phyloP scores from a whole-genome alignment of 2,888 invertebrate species.

The Monochamus alternatus region DNA sequence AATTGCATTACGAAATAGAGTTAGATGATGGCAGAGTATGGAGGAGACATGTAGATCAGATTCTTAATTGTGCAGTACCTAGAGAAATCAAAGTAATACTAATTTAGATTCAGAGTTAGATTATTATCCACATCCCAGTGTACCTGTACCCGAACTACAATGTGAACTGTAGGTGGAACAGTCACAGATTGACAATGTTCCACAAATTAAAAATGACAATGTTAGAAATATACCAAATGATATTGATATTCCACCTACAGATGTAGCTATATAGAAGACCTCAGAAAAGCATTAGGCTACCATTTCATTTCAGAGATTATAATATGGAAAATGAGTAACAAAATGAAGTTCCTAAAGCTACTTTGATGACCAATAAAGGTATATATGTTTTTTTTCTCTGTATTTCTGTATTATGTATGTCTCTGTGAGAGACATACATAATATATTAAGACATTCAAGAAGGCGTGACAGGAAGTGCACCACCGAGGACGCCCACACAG shows the following conservation, averaged over 20 bases:
- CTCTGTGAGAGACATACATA: too few relatives aligned
- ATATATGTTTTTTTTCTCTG: not conserved
- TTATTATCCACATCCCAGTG: not conserved
- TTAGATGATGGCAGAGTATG: not conserved
- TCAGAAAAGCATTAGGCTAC: not conserved
- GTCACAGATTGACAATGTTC: not conserved
- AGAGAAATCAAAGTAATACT: not conserved
- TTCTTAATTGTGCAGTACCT: not conserved
- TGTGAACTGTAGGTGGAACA: not conserved
- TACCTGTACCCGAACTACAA: not conserved
- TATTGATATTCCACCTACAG: not conserved
- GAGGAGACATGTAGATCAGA: not conserved
- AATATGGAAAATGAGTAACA: not conserved
- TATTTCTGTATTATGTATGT: too few relatives aligned
- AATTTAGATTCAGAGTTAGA: not conserved
- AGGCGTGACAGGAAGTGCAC: too few relatives aligned
- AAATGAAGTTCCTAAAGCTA: not conserved
- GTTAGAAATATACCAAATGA: not conserved
- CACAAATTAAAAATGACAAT: not conserved
- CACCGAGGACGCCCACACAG: too few relatives aligned
- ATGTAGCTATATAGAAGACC: not conserved
- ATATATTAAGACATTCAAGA: too few relatives aligned
- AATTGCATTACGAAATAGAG: not conserved
- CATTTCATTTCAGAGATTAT: not conserved
- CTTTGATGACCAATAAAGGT: not conserved